A percentile compares a stretch with the other conserved stretches of the same genome.
These are phyloP conservation scores for Cervus canadensis DNA, from an alignment of 2,113 vertebrate species.

Conservation along the genomic window DNA sequence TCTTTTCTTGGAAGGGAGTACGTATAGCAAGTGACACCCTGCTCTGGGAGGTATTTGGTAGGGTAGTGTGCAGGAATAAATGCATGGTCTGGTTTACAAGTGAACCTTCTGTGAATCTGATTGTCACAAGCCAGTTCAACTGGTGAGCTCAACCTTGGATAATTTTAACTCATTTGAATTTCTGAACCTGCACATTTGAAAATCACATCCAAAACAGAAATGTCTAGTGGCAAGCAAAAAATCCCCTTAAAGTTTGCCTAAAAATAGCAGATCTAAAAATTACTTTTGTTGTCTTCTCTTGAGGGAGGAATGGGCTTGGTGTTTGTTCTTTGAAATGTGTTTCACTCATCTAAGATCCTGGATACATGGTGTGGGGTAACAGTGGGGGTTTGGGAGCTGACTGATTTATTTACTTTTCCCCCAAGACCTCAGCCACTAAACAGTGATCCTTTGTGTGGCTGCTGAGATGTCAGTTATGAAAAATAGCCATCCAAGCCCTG, in stretches of 20 bases:
- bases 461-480: constrained; percentile 1
- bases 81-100: background rate
- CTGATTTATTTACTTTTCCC: background rate
- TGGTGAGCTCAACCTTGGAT: background rate
- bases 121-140: background rate
- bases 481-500: background rate
- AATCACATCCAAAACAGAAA: background rate
- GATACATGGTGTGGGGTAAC: background rate
- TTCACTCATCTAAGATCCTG: background rate
- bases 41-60: background rate
- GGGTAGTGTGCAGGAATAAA: background rate
- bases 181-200: background rate
- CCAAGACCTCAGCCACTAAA: background rate
- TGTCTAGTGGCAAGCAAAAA: background rate
- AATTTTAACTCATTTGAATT: constrained; percentile 8
- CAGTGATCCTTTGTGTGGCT: background rate
- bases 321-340: constrained; percentile 13
- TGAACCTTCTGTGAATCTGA: background rate
- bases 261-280: background rate
- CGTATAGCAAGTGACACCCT: background rate
- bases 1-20: background rate
- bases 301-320: background rate
- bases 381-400: background rate
- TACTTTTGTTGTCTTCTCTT: background rate
- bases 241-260: background rate